These are phyloP conservation scores for Galeruca laticollis DNA, from an alignment of 2,888 invertebrate species.

Conservation along the genomic window DNA sequence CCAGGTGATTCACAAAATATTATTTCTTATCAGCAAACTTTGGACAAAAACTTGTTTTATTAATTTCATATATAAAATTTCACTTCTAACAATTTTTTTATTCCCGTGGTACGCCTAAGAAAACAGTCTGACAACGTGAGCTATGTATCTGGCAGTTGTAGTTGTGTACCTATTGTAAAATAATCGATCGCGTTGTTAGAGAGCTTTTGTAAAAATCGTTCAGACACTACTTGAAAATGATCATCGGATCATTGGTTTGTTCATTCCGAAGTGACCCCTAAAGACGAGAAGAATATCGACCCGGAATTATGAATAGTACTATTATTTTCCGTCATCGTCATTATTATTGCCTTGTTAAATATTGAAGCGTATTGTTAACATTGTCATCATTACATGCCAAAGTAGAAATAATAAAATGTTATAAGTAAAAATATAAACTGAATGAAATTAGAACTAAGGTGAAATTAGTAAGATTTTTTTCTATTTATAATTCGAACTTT, in stretches of 20 bases:
- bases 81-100: too few relatives aligned
- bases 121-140: not conserved
- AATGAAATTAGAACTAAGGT: too few relatives aligned
- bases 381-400: not conserved
- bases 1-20: too few relatives aligned
- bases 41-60: too few relatives aligned
- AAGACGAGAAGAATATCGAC: not conserved
- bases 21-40: too few relatives aligned
- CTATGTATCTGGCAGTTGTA: conserved; percentile 8
- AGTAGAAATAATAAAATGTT: too few relatives aligned
- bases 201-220: conserved; percentile 1
- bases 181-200: conserved; percentile 4
- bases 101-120: not conserved
- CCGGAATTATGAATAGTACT: not conserved
- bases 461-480: too few relatives aligned
- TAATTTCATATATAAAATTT: too few relatives aligned
- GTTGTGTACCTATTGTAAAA: conserved; percentile 9
- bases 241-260: conserved; percentile 5
- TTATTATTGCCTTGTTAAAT: conserved; percentile 1
- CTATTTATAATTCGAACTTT: too few relatives aligned
- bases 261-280: not conserved
- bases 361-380: not conserved
- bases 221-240: conserved; percentile 10
- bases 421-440: too few relatives aligned
- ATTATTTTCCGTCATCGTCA: not conserved